phyloP scores from a whole-genome alignment of 2,888 invertebrate species.

The Aethes cnicana region DNA sequence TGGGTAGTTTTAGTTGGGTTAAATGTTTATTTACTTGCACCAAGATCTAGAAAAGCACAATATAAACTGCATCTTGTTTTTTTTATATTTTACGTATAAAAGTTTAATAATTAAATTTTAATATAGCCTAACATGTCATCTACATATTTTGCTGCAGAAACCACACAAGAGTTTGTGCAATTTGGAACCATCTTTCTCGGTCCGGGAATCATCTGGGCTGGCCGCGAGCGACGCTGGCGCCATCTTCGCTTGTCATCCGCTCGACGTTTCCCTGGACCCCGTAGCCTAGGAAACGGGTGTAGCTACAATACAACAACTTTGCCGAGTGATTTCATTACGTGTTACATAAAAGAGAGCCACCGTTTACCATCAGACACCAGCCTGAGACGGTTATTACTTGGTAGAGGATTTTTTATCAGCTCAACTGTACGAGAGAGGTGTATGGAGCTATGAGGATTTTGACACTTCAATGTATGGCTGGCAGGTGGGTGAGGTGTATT shows the following conservation, averaged over 20 bases:
- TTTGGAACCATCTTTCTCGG: slow-evolving; percentile 19
- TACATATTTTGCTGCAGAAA: too few species aligned
- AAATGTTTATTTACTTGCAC: too few species aligned
- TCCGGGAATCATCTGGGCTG: slow-evolving; percentile 26
- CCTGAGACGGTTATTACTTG: slow-evolving; percentile 7
- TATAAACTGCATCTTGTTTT: too few species aligned
- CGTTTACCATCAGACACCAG: slow-evolving; percentile 23
- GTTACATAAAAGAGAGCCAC: slow-evolving; percentile 61
- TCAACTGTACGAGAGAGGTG: slow-evolving; percentile 9
- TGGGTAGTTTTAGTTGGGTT: too few species aligned
- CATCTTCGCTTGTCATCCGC: slow-evolving; percentile 33
- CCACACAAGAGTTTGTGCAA: too few species aligned
- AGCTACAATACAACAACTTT: slow-evolving; percentile 79
- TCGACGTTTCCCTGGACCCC: slow-evolving; percentile 55
- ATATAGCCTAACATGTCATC: too few species aligned
- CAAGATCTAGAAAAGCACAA: too few species aligned
- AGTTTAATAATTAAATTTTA: too few species aligned
- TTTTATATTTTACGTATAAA: too few species aligned
- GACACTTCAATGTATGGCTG: slow-evolving; percentile 74
- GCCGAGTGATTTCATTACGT: slow-evolving; percentile 59
- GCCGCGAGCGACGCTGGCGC: slow-evolving; percentile 22
- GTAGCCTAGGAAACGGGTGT: slow-evolving; percentile 82
- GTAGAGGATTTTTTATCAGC: slow-evolving; percentile 7
- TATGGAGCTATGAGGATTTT: slow-evolving; percentile 55
- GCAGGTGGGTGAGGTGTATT: slow-evolving; percentile 62